A percentile compares a stretch with the other conserved stretches of the same genome.
Evolutionary conservation across 1,140 invertebrate species (phyloP).

Genomic region (Drosophila santomea): DNA sequence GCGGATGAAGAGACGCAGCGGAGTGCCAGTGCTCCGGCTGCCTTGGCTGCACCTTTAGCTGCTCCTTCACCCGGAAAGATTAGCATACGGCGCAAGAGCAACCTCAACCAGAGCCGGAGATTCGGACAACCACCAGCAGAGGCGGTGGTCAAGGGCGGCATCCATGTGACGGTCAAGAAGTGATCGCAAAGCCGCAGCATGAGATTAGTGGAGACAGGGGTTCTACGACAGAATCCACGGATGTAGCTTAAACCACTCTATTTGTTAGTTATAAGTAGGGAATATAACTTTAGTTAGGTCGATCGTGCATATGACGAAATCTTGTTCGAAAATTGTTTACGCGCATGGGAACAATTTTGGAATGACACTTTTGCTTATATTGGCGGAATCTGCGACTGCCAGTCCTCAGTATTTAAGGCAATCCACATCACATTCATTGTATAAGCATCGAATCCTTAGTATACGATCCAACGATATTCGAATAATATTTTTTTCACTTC

Average conservation of each 20-base stretch:
- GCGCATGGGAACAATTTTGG: constrained; percentile 65
- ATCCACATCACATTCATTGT: constrained; percentile 27
- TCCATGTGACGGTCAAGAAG: constrained; percentile 76
- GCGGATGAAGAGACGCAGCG: constrained; percentile 58
- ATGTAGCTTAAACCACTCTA: constrained; percentile 24
- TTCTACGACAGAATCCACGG: constrained; percentile 12
- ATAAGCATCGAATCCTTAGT: constrained; percentile 31
- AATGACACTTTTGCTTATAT: constrained; percentile 64
- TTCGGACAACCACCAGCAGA: constrained; percentile 67
- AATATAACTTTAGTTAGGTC: constrained; percentile 47
- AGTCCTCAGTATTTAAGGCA: constrained; percentile 59
- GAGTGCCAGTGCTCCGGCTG: constrained; percentile 11
- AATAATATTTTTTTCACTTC: constrained; percentile 24
- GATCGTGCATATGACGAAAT: constrained; percentile 45
- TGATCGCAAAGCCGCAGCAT: constrained; percentile 35
- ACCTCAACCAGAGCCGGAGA: constrained; percentile 69
- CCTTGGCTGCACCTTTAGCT: constrained; percentile 1
- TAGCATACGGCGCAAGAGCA: constrained; percentile 56
- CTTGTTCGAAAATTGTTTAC: constrained; percentile 78
- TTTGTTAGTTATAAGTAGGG: constrained; percentile 53
- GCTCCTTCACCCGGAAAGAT: constrained; percentile 20
- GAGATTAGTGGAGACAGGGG: constrained; percentile 42
- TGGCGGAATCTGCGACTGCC: constrained; percentile 28
- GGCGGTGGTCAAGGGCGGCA: constrained; percentile 71
- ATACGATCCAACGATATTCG: constrained; percentile 28